phyloP scores from a whole-genome alignment of 2,797 vertebrate species.

The Spondyliosoma cantharus region DNA sequence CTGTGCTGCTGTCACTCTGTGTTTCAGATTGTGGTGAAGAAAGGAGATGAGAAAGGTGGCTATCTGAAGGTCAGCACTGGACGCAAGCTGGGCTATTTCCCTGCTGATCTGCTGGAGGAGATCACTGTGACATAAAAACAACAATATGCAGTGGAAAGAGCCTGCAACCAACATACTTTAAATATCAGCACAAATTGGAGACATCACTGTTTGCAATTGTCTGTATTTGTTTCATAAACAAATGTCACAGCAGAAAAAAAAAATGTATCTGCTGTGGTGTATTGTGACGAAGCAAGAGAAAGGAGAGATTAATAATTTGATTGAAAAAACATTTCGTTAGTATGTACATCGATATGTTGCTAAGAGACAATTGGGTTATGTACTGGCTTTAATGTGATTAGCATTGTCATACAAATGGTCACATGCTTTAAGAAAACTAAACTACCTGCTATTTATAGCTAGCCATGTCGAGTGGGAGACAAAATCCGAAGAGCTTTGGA shows the following conservation, averaged over 20 bases:
- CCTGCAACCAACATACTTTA: constrained; percentile 20
- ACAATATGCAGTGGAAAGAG: not conserved
- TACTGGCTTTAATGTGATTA: constrained; percentile 19
- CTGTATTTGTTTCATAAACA: not conserved
- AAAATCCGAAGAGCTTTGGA: not conserved
- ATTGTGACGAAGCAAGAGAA: constrained; percentile 2
- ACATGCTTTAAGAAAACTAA: constrained; percentile 1
- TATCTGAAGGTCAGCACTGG: constrained; percentile 95
- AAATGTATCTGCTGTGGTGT: constrained; percentile 7
- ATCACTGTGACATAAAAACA: constrained; percentile 81
- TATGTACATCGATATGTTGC: not conserved
- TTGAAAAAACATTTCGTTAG: not conserved
- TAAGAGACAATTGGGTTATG: constrained; percentile 2
- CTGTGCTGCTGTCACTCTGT: constrained; percentile 4
- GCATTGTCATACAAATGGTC: not conserved
- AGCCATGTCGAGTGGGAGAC: not conserved
- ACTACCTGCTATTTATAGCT: not conserved
- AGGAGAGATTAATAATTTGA: not conserved
- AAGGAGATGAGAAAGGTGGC: constrained; percentile 86
- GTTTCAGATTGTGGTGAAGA: constrained; percentile 83
- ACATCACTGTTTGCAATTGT: not conserved
- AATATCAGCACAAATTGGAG: constrained; percentile 8
- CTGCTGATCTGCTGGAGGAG: constrained; percentile 92
- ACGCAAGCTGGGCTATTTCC: constrained; percentile 96
- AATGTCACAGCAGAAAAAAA: not conserved